Evolutionary conservation across 2,888 invertebrate genomes (phyloP).

Genomic region (Clepsis dumicolana): DNA sequence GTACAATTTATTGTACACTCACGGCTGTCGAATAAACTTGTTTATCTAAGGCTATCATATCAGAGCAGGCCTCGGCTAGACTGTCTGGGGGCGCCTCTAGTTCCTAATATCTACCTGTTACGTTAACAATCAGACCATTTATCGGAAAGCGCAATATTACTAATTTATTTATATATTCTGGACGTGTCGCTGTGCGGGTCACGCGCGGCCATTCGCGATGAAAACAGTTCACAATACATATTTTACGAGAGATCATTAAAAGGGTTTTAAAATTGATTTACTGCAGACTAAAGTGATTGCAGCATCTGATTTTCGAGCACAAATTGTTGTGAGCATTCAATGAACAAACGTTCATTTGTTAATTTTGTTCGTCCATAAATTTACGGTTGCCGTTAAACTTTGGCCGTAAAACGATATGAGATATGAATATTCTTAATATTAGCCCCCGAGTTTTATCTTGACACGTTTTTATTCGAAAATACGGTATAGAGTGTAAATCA

Average conservation of each 20-base stretch:
- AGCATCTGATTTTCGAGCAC: constrained; percentile 67
- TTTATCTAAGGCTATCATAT: not conserved
- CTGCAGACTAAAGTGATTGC: constrained; percentile 65
- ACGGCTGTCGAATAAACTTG: no score
- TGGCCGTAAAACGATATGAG: constrained; percentile 68
- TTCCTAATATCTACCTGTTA: constrained; percentile 48
- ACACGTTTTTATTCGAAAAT: constrained; percentile 27
- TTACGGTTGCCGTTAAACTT: constrained; percentile 76
- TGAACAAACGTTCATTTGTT: constrained; percentile 79
- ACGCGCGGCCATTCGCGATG: constrained; percentile 47
- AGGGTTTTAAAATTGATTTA: constrained; percentile 82
- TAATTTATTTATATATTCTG: constrained; percentile 52
- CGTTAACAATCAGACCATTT: constrained; percentile 51
- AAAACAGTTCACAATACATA: constrained; percentile 62
- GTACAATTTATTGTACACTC: no score
- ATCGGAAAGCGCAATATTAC: constrained; percentile 59
- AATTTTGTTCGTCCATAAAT: constrained; percentile 76
- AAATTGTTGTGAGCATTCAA: constrained; percentile 74
- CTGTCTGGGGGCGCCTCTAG: constrained; percentile 10
- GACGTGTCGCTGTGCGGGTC: constrained; percentile 48
- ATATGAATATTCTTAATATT: constrained; percentile 67
- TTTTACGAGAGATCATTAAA: constrained; percentile 78
- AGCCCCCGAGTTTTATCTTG: constrained; percentile 54
- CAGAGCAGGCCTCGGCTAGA: no score
- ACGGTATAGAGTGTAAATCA: constrained; percentile 21